Conservation (phyloP, 2,113 vertebrate genomes). For the Percopsis transmontana region DNA sequence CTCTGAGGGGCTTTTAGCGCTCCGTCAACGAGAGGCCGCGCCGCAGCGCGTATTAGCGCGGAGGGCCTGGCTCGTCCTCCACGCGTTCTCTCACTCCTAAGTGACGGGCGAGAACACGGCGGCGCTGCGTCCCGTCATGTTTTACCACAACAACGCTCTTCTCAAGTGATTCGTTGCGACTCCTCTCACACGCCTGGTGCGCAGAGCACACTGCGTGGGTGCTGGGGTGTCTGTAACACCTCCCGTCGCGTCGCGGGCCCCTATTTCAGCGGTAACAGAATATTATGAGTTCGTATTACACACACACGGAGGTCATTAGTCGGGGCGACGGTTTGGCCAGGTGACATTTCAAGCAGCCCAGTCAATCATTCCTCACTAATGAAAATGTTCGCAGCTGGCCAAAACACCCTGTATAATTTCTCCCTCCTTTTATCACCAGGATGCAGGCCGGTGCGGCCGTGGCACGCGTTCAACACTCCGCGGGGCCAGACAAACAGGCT, state of each 20-base stretch:
- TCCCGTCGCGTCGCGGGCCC: too few species aligned
- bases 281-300: constrained; percentile 8
- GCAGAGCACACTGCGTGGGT: too few species aligned
- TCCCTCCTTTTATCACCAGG: constrained; percentile 74
- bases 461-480: constrained; percentile 62
- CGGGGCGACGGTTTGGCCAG: constrained; percentile 55
- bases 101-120: constrained; percentile 33
- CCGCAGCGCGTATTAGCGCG: constrained; percentile 58
- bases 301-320: constrained; percentile 60
- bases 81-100: too few species aligned
- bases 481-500: constrained; percentile 59
- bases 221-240: too few species aligned
- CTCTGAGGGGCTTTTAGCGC: constrained; percentile 52
- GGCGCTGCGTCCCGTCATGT: constrained; percentile 40
- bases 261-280: constrained; percentile 7
- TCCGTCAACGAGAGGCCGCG: constrained; percentile 37
- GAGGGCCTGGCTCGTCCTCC: constrained; percentile 21
- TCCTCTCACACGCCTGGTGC: neutral
- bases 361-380: constrained; percentile 73
- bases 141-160: neutral
- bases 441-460: constrained; percentile 67
- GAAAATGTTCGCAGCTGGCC: constrained; percentile 65
- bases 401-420: constrained; percentile 50
- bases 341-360: constrained; percentile 71
- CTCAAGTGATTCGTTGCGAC: neutral